Evolutionary conservation across 2,888 invertebrate genomes (phyloP), one percentile per base, ranked within the genome.

Genomic region (Patella caerulea): DNA sequence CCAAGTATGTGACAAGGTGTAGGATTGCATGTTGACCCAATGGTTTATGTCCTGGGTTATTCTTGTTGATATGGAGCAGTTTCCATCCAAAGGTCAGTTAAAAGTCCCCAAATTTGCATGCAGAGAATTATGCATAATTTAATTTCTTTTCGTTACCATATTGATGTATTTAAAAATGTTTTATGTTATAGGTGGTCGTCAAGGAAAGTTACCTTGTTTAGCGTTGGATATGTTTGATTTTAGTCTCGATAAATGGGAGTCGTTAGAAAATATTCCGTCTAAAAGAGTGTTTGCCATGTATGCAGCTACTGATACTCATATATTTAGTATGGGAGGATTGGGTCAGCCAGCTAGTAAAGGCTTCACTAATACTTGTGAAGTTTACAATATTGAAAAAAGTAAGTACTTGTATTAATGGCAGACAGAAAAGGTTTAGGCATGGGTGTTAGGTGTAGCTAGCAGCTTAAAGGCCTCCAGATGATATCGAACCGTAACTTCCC

Each of bases 251-350:
- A 89, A 87, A 74, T 91, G 91, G 91, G 78, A 81, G 15, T 80
- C 82, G 72, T 79, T 91, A 69, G 86, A 88, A 9, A 84, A 89
- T 72, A 85, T 91, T 71, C 91, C 90, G 0, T 86, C 86, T 78
- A 89, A 88, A 79, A 83, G 91, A 54, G 91, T 91, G 53, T 91
- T 91, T 85, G 88, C 90, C n/a, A 83, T 88, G 83, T 91, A 91
- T 79, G 80, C 86, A 12, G 78, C 85, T 52, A 83, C 86, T 55
- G 88, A 89, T 73, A 86, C 83, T 12, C 84, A 89, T 78, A 88
- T 91, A 55, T 87, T 85, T 83, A 91, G 90, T 83, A 80, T 90
- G 2, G 91, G 90, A 29, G 91, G 91, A 9, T 84, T 91, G 3
- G 86, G 88, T 54, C 87, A 89, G 78, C 88, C 89, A 15, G 86